Evolutionary conservation across 2,113 vertebrate species (phyloP), one percentile per base, ranked within the genome.

Genomic region (Suricata suricatta): DNA sequence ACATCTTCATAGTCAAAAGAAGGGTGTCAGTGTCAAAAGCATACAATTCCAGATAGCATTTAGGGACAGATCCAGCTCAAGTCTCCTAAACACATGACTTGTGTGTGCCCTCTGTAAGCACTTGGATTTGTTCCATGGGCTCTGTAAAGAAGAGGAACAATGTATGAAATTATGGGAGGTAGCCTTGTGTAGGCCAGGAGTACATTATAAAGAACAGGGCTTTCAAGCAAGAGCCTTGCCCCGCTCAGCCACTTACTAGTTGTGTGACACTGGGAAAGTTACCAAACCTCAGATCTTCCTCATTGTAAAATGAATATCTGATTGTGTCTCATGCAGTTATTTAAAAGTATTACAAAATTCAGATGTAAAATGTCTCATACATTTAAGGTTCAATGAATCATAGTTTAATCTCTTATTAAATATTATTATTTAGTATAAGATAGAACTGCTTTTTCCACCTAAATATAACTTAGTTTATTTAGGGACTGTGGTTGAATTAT

Each of bases 261-360:
- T 66, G 5, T 79, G 2, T 87, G 38, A 84, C 17, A 16, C n/a
- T 77, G 2, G 5, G 77, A 44, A 50, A 72, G 15, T 27, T 50
- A 74, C 9, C 41, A 44, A 41, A 31, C 60, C 31, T 90, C n/a
- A 96, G 25, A 64, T 54, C 35, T 87, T 31, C 9, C n/a, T 96
- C 23, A 50, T n/a, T 88, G 25, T 69, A 68, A 88, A 80, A 68
- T n/a, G 47, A 23, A 89, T 16, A 29, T 31, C 27, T 66, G 27
- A 90, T 2, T 23, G 41, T 83, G 60, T 87, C 31, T 19, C 16
- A 64, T 54, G 5, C 3, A 87, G 23, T 83, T 80, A 71, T 64
- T 93, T 88, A 5, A 69, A 93, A 95, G 27, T 64, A 33, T 95
- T 79, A 74, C 63, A 82, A 96, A 82, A 69, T 84, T 84, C n/a